Evolutionary conservation across 2,113 vertebrate genomes (phyloP).

Genomic region (Solea solea): DNA sequence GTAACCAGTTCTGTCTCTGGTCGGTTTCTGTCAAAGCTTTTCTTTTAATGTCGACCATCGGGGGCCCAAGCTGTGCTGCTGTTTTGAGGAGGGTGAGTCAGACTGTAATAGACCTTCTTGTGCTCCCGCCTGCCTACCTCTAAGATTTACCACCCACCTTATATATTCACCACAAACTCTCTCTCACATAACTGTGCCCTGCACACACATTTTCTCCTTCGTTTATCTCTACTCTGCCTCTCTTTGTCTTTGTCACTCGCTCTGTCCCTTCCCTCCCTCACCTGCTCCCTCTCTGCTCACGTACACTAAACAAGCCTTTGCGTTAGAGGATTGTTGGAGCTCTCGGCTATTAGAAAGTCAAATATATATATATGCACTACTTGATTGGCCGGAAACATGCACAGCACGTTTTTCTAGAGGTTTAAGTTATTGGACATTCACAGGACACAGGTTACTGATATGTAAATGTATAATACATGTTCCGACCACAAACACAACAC

Average conservation of each 20-base stretch:
- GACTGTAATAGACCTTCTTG: conserved; percentile 62
- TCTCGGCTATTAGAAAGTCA: conserved; percentile 14
- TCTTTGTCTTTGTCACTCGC: conserved; percentile 28
- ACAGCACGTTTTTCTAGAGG: neutral
- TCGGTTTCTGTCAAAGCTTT: conserved; percentile 21
- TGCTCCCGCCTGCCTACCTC: conserved; percentile 67
- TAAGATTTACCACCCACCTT: conserved; percentile 71
- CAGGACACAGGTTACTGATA: neutral
- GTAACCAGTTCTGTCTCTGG: conserved; percentile 32
- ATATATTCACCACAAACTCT: conserved; percentile 60
- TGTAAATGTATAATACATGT: neutral
- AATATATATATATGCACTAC: neutral
- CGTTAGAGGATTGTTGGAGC: conserved; percentile 9
- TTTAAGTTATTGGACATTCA: conserved; percentile 20
- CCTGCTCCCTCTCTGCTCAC: conserved; percentile 2
- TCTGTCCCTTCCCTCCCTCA: neutral
- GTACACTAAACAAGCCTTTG: conserved; percentile 3
- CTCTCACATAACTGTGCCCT: conserved; percentile 50
- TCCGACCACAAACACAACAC: too few species aligned
- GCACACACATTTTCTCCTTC: conserved; percentile 42
- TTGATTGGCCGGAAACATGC: conserved; percentile 5
- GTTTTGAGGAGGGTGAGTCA: conserved; percentile 69
- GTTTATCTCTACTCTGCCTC: conserved; percentile 52
- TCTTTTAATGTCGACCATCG: conserved; percentile 48
- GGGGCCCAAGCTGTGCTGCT: conserved; percentile 52